Percentiles rank a stretch among this genome's conserved stretches.
phyloP scores from a whole-genome alignment of 2,113 vertebrate species.

The Passer domesticus region DNA sequence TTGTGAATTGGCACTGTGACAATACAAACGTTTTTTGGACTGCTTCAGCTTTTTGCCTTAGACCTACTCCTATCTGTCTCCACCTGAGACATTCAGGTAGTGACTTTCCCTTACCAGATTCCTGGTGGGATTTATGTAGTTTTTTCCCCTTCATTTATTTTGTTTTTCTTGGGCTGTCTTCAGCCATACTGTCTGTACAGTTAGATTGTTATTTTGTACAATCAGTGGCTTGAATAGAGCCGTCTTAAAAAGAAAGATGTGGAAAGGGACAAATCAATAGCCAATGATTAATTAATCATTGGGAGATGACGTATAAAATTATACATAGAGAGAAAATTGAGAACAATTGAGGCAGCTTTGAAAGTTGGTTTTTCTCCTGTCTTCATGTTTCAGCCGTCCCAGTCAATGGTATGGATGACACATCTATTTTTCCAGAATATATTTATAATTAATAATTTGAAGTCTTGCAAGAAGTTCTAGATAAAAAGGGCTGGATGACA shows the following conservation, averaged over 20 bases:
- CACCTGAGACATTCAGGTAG: neutral
- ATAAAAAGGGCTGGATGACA: neutral
- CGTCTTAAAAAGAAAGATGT: neutral
- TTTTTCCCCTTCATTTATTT: neutral
- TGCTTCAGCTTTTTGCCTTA: neutral
- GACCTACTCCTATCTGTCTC: neutral
- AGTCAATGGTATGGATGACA: neutral
- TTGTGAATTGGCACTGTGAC: neutral
- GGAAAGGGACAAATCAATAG: neutral
- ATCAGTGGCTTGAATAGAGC: neutral
- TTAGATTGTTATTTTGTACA: neutral
- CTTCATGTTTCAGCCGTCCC: neutral
- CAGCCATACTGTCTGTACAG: neutral
- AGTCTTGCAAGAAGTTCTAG: neutral
- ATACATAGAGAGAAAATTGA: neutral
- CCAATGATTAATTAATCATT: neutral
- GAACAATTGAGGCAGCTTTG: neutral
- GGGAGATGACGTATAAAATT: neutral
- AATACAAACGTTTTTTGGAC: neutral
- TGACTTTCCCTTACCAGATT: neutral
- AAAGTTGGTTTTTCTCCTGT: neutral
- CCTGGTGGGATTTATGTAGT: neutral
- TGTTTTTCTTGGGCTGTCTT: neutral
- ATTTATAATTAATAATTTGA: neutral
- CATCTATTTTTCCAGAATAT: neutral